These are phyloP conservation scores for Solenopsis invicta DNA, from an alignment of 1,140 invertebrate genomes.

Conservation along the genomic window DNA sequence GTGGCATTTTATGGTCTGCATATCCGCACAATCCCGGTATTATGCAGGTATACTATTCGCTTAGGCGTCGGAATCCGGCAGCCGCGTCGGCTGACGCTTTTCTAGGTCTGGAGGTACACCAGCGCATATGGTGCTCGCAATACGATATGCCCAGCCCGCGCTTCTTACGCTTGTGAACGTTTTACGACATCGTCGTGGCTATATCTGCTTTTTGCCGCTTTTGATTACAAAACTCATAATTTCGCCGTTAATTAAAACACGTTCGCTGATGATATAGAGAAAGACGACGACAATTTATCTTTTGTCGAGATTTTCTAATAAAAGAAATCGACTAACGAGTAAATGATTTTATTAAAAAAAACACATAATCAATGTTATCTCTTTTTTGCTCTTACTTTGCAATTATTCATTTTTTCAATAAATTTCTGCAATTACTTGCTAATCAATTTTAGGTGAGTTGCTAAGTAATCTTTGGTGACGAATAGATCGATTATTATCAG, in stretches of 20 bases:
- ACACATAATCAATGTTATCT: neutral
- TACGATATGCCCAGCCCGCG: conserved; percentile 2
- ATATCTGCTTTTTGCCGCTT: conserved; percentile 47
- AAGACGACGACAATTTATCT: neutral
- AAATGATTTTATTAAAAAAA: neutral
- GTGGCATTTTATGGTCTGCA: conserved; percentile 78
- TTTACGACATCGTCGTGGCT: conserved; percentile 58
- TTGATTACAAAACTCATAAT: conserved; percentile 49
- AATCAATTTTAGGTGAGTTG: neutral
- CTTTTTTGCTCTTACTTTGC: neutral
- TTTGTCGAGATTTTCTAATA: neutral
- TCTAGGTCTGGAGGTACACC: conserved; percentile 30
- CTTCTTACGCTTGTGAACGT: conserved; percentile 62
- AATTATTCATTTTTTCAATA: neutral
- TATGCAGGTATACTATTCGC: conserved; percentile 71
- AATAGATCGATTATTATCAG: neutral
- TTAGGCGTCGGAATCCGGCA: conserved; percentile 68
- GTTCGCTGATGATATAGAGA: neutral
- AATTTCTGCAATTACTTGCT: conserved; percentile 12
- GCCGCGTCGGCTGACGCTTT: conserved; percentile 23
- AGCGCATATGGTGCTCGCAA: conserved; percentile 37
- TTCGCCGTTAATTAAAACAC: conserved; percentile 26
- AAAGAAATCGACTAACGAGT: neutral
- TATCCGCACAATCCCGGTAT: conserved; percentile 76
- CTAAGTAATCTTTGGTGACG: too few relatives aligned